Percentiles rank a stretch among this genome's conserved stretches.
Conservation (phyloP, 2,888 invertebrate genomes). For the Eumacrocentrus americanus region DNA sequence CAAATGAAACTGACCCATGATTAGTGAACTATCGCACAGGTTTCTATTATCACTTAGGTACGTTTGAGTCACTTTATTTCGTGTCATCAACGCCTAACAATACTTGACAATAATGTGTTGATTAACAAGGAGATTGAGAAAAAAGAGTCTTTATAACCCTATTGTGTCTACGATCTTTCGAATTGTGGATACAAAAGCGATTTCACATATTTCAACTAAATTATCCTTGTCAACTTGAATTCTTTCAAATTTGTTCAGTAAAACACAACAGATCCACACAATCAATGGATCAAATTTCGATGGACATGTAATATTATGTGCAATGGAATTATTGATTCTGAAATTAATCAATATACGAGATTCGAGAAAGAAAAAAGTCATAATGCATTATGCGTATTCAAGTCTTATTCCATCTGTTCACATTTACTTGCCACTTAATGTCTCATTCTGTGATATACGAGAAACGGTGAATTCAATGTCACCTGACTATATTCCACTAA, state of each 20-base stretch:
- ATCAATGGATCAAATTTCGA: not conserved
- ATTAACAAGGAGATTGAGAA: too few relatives aligned
- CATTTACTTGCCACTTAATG: not conserved
- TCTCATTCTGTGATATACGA: not conserved
- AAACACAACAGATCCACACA: not conserved
- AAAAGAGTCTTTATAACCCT: too few relatives aligned
- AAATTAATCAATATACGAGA: slow-evolving; percentile 4
- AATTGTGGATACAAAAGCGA: too few relatives aligned
- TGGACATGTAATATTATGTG: not conserved
- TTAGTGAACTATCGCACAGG: not conserved
- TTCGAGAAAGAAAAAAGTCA: not conserved
- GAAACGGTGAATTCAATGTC: not conserved
- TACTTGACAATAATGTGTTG: too few relatives aligned
- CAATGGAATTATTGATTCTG: not conserved
- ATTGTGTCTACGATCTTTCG: too few relatives aligned
- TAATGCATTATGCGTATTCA: slow-evolving; percentile 9
- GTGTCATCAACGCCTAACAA: too few relatives aligned
- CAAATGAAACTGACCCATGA: not conserved
- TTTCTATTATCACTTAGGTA: not conserved
- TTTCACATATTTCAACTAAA: too few relatives aligned
- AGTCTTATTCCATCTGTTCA: slow-evolving; percentile 2
- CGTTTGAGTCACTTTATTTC: too few relatives aligned
- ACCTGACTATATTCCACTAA: slow-evolving; percentile 12
- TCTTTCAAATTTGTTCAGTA: not conserved
- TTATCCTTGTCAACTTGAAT: too few relatives aligned